Evolutionary conservation across 2,888 invertebrate genomes (phyloP).

Genomic region (Nomada ruficornis): DNA sequence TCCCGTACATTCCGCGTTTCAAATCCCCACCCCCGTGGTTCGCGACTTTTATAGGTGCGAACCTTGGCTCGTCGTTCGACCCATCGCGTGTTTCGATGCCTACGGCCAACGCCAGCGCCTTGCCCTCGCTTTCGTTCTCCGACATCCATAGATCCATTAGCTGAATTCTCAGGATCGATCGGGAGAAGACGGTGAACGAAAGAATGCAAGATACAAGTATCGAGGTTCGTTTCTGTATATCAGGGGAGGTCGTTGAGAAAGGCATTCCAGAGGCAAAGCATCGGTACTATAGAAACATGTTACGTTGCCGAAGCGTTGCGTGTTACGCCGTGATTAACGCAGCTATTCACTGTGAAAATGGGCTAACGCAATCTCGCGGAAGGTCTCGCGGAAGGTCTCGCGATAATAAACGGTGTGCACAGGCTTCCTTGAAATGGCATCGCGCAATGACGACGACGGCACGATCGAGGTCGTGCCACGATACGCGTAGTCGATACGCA

Average conservation of each 20-base stretch:
- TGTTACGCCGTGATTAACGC: constrained; percentile 29
- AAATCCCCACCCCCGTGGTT: background rate
- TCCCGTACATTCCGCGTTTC: constrained; percentile 31
- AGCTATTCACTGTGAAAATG: constrained; percentile 24
- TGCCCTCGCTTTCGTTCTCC: too few relatives aligned
- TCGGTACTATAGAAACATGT: background rate
- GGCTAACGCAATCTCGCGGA: constrained; percentile 42
- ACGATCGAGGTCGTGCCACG: background rate
- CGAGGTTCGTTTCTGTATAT: too few relatives aligned
- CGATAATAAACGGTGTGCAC: constrained; percentile 35
- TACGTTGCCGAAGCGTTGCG: constrained; percentile 13
- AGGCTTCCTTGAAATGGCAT: constrained; percentile 35
- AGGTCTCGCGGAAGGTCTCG: constrained; percentile 38
- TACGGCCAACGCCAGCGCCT: too few relatives aligned
- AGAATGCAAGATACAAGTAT: too few relatives aligned
- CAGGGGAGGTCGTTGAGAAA: too few relatives aligned
- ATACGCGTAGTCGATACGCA: background rate
- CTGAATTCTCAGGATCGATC: too few relatives aligned
- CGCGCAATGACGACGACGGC: background rate
- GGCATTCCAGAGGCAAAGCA: too few relatives aligned
- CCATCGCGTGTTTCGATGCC: too few relatives aligned
- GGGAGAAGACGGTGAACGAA: too few relatives aligned
- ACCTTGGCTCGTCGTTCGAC: background rate
- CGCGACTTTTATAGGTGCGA: background rate
- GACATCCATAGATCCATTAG: too few relatives aligned